Conservation (phyloP, 2,888 invertebrate genomes). For the Timema cristinae region DNA sequence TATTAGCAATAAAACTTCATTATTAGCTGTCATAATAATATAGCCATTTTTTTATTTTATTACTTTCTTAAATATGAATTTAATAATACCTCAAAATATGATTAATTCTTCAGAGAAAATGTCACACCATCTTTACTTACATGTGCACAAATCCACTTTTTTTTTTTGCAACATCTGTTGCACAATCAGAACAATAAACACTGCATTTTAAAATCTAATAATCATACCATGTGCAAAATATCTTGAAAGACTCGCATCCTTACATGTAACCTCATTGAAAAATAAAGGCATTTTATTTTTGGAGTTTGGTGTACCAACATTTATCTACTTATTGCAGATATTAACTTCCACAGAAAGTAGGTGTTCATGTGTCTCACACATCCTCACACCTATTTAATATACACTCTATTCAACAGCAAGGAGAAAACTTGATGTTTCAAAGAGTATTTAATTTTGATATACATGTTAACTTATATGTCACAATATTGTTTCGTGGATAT, state of each 20-base stretch:
- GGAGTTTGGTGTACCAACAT: slow-evolving; percentile 30
- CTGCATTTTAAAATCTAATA: slow-evolving; percentile 7
- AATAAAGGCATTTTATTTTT: slow-evolving; percentile 33
- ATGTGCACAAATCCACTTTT: too few species aligned
- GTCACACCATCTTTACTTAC: too few species aligned
- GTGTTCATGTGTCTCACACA: slow-evolving; percentile 30
- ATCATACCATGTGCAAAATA: slow-evolving; percentile 30
- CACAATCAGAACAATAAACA: slow-evolving; percentile 19
- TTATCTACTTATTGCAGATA: slow-evolving; percentile 31
- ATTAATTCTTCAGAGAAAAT: too few species aligned
- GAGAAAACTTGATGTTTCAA: slow-evolving; percentile 40
- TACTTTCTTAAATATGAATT: too few species aligned
- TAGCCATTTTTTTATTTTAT: too few species aligned
- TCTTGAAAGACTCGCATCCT: slow-evolving; percentile 34
- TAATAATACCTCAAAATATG: too few species aligned
- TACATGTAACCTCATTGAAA: slow-evolving; percentile 32
- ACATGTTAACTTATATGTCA: slow-evolving; percentile 13
- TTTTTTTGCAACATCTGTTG: not conserved
- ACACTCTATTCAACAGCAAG: slow-evolving; percentile 44
- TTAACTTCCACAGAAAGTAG: slow-evolving; percentile 29
- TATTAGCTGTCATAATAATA: not conserved
- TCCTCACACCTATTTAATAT: slow-evolving; percentile 26
- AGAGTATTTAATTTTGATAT: slow-evolving; percentile 17
- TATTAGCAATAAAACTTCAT: slow-evolving; percentile 16
- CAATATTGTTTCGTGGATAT: slow-evolving; percentile 33